Evolutionary conservation across 2,797 vertebrate genomes (phyloP).

Genomic region (Argya squamiceps): DNA sequence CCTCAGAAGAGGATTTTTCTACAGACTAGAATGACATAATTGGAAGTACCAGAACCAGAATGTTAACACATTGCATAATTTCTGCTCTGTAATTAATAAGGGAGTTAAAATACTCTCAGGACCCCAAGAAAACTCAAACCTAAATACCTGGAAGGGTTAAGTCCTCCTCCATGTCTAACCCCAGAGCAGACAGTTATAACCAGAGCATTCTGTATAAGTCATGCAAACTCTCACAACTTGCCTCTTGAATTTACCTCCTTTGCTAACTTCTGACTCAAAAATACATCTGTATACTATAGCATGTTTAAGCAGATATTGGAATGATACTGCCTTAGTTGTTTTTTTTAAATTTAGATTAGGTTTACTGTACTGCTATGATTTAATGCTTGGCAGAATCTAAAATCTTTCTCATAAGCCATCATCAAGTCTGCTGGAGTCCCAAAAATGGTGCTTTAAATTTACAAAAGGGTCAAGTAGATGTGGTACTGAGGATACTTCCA

Average conservation of each 20-base stretch:
- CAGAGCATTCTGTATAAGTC: neutral
- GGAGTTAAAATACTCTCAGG: neutral
- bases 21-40: neutral
- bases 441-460: neutral
- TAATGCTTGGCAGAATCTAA: neutral
- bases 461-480: neutral
- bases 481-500: neutral
- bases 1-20: neutral
- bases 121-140: neutral
- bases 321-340: neutral
- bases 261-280: neutral
- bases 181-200: neutral
- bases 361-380: neutral
- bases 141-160: neutral
- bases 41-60: neutral
- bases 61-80: rapidly evolving
- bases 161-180: neutral
- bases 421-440: neutral
- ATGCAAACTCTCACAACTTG: rapidly evolving
- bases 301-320: neutral
- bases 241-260: neutral
- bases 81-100: neutral
- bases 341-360: neutral
- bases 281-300: rapidly evolving
- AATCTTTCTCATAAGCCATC: neutral